Evolutionary conservation across 2,797 vertebrate genomes (phyloP).

Genomic region (Sebastes wilsoni): DNA sequence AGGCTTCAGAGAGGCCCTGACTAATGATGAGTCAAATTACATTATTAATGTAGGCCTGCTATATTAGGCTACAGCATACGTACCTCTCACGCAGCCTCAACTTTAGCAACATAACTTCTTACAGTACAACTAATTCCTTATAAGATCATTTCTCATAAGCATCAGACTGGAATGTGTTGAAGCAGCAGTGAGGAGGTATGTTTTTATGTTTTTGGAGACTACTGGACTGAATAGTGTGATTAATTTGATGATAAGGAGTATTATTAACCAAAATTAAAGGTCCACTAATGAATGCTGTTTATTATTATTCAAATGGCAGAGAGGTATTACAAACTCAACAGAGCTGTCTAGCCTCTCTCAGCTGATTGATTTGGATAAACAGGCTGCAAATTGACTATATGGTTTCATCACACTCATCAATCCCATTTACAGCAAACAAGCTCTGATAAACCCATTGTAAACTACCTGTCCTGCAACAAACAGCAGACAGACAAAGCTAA

Average conservation of each 20-base stretch:
- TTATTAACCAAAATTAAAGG: not conserved
- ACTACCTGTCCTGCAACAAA: not conserved
- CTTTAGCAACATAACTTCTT: not conserved
- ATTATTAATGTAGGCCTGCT: conserved; percentile 45
- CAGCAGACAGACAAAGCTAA: not conserved
- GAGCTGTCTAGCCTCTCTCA: not conserved
- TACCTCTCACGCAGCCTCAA: conserved; percentile 5
- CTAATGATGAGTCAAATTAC: conserved; percentile 37
- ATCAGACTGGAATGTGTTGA: not conserved
- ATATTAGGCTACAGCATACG: conserved; percentile 18
- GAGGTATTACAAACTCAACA: not conserved
- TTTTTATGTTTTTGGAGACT: not conserved
- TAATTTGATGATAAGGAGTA: not conserved
- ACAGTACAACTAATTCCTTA: not conserved
- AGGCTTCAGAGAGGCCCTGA: conserved; percentile 10
- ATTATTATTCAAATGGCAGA: not conserved
- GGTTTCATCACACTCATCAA: not conserved
- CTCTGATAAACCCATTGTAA: not conserved
- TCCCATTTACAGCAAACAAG: not conserved
- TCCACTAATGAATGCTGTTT: not conserved
- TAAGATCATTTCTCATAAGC: not conserved
- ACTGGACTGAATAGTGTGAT: not conserved
- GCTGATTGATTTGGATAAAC: not conserved
- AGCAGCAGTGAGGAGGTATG: not conserved
- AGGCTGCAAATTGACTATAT: not conserved